Evolutionary conservation across 2,797 vertebrate species (phyloP).

Genomic region (Epinephelus malabaricus): DNA sequence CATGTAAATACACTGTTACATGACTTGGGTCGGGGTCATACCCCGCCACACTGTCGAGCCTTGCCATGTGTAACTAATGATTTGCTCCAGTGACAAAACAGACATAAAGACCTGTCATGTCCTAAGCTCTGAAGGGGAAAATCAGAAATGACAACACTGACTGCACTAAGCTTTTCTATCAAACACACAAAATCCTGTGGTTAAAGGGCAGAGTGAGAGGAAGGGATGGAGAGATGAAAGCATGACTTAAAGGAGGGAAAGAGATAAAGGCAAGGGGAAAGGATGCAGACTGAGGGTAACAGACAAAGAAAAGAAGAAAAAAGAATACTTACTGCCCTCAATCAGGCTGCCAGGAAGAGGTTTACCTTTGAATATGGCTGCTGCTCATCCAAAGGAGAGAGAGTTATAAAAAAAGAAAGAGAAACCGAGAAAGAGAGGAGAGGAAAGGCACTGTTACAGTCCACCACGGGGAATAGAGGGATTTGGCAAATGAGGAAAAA

Average conservation of each 20-base stretch:
- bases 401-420: slow-evolving; percentile 47
- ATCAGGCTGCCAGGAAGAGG: slow-evolving; percentile 94
- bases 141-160: slow-evolving; percentile 20
- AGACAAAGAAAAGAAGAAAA: slow-evolving; percentile 36
- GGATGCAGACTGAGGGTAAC: slow-evolving; percentile 7
- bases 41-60: not conserved
- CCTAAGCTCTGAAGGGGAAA: slow-evolving; percentile 11
- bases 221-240: slow-evolving; percentile 13
- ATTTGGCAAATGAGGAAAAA: slow-evolving; percentile 49
- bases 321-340: slow-evolving; percentile 95
- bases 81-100: slow-evolving; percentile 11
- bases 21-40: not conserved
- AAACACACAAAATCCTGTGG: slow-evolving; percentile 37
- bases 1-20: not conserved
- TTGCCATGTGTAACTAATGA: not conserved
- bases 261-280: not conserved
- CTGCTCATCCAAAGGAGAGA: slow-evolving; percentile 88
- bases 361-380: slow-evolving; percentile 99
- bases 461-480: slow-evolving; percentile 54
- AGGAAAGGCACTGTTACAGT: slow-evolving; percentile 71
- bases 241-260: not conserved
- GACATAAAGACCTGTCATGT: slow-evolving; percentile 15
- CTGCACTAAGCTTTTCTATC: slow-evolving; percentile 29
- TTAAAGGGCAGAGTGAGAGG: not conserved
- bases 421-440: slow-evolving; percentile 59